A percentile compares a stretch with the other conserved stretches of the same genome.
Conservation (phyloP, 1,140 invertebrate genomes). For the Hycleus phaleratus region DNA sequence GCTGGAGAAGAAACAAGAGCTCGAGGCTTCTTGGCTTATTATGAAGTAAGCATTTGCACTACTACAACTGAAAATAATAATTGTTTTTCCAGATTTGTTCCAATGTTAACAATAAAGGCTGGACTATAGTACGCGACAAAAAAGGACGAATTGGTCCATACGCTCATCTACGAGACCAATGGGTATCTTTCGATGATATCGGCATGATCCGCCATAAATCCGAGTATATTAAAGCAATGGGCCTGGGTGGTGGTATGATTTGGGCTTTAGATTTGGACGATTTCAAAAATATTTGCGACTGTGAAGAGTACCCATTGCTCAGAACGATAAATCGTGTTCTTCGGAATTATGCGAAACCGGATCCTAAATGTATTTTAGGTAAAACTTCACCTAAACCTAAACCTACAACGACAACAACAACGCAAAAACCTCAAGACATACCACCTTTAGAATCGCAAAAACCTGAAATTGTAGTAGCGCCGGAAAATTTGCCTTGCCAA, state of each 20-base stretch:
- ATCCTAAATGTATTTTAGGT: constrained; percentile 36
- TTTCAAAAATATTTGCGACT: constrained; percentile 66
- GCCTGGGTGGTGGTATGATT: constrained; percentile 76
- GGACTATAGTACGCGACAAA: constrained; percentile 60
- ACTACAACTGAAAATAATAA: background rate
- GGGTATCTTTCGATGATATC: constrained; percentile 79
- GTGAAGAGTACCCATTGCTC: constrained; percentile 71
- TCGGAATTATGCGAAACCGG: constrained; percentile 49
- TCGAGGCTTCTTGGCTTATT: constrained; percentile 75
- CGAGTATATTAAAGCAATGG: constrained; percentile 65
- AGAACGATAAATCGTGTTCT: constrained; percentile 69
- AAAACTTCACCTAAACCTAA: constrained; percentile 13
- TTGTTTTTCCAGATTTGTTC: constrained; percentile 53
- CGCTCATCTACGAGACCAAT: constrained; percentile 66
- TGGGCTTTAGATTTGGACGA: constrained; percentile 75
- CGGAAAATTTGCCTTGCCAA: constrained; percentile 41
- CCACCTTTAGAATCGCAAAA: constrained; percentile 21
- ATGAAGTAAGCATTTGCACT: constrained; percentile 53
- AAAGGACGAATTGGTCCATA: constrained; percentile 67
- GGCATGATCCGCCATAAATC: constrained; percentile 64
- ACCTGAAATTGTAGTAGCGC: background rate
- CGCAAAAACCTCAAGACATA: constrained; percentile 17
- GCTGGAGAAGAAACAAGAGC: constrained; percentile 73
- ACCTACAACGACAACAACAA: constrained; percentile 4
- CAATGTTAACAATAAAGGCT: constrained; percentile 54